These are phyloP conservation scores for Oryzaephilus surinamensis DNA, from an alignment of 1,140 invertebrate genomes.

Conservation along the genomic window DNA sequence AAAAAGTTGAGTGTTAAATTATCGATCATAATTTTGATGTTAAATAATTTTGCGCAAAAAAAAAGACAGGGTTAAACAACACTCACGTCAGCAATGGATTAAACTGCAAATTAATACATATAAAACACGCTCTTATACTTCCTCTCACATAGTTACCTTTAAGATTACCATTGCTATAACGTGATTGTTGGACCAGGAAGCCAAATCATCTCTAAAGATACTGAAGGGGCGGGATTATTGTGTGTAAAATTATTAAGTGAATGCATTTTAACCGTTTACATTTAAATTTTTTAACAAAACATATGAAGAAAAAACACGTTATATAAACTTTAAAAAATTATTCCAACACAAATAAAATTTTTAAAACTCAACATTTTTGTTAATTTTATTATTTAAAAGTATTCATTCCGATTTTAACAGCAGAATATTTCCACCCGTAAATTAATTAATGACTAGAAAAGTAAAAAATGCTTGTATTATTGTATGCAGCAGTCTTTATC, in stretches of 20 bases:
- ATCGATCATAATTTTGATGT: no score
- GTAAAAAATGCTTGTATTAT: constrained; percentile 14
- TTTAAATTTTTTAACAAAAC: constrained; percentile 1
- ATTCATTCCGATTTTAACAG: constrained; percentile 13
- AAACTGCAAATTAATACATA: constrained; percentile 18
- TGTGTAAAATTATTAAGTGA: constrained; percentile 11
- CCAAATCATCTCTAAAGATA: not conserved
- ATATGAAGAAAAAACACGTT: not conserved
- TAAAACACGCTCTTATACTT: constrained; percentile 18
- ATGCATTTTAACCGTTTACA: constrained; percentile 10
- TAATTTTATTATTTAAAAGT: constrained; percentile 4
- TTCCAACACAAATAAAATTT: constrained; percentile 10
- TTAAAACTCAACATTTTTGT: constrained; percentile 9
- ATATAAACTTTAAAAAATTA: constrained; percentile 10
- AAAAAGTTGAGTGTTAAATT: no score
- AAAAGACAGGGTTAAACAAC: no score
- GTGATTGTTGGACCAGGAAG: constrained; percentile 28
- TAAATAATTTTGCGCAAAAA: no score
- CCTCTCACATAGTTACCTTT: constrained; percentile 23
- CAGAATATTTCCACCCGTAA: constrained; percentile 19
- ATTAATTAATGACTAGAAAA: constrained; percentile 19
- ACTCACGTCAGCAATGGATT: constrained; percentile 34
- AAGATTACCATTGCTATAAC: constrained; percentile 28
- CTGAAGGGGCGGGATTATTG: constrained; percentile 1
- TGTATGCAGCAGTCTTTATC: constrained; percentile 29